Conservation (phyloP, 1,140 invertebrate species). For the Meloidogyne floridensis region DNA sequence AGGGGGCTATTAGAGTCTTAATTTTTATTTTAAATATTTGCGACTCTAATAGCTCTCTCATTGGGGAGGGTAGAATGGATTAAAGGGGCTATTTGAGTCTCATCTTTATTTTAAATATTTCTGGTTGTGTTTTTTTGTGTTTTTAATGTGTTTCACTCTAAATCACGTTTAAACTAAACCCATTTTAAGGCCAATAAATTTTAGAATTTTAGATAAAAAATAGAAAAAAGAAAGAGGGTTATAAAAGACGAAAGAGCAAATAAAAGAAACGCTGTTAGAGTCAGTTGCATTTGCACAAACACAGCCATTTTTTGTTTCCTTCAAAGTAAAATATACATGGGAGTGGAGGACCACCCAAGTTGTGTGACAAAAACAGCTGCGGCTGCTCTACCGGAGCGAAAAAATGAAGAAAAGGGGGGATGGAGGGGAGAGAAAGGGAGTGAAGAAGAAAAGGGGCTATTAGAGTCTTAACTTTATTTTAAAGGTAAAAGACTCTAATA, state of each 20-base stretch:
- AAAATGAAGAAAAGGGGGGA: too few relatives aligned
- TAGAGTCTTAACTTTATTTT: background rate
- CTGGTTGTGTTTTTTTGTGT: too few relatives aligned
- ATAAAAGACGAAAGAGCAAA: conserved; percentile 5
- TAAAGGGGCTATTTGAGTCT: background rate
- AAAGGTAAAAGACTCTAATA: background rate
- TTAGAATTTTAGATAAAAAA: background rate
- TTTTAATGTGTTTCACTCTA: too few relatives aligned
- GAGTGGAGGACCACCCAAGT: background rate
- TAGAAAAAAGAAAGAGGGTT: background rate
- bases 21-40: background rate
- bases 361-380: background rate
- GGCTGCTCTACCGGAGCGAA: too few relatives aligned
- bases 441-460: background rate
- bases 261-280: background rate
- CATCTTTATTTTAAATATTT: too few relatives aligned
- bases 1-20: background rate
- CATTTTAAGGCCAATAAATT: background rate
- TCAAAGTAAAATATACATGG: too few relatives aligned
- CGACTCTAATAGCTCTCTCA: too few relatives aligned
- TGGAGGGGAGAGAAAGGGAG: background rate
- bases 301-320: conserved; percentile 2
- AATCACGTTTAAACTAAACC: too few relatives aligned
- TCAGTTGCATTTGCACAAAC: background rate
- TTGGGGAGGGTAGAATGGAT: too few relatives aligned